Conservation (phyloP, 2,113 vertebrate species). For the Tachuris rubrigastra region DNA sequence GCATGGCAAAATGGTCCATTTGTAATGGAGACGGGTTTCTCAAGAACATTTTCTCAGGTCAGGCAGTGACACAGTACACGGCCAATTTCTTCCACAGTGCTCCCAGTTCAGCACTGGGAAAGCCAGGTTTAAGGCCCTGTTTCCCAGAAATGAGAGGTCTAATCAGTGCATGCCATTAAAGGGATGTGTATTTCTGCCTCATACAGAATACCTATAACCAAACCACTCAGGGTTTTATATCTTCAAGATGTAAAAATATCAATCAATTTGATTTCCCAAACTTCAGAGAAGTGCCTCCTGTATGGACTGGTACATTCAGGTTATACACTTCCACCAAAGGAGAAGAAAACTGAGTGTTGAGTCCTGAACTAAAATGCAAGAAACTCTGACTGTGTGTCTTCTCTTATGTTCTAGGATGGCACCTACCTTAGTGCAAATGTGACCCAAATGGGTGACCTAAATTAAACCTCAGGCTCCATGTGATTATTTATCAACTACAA, state of each 20-base stretch:
- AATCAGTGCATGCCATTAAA: neutral
- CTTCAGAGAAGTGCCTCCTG: neutral
- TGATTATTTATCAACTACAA: neutral
- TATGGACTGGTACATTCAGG: neutral
- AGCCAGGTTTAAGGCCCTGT: neutral
- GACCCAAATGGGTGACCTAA: neutral
- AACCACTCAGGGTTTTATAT: neutral
- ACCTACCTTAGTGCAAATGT: neutral
- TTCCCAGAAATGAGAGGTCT: neutral
- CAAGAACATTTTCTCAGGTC: neutral
- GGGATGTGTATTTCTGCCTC: neutral
- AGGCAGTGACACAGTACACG: neutral
- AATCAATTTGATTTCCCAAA: neutral
- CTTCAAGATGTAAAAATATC: neutral
- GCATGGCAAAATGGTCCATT: neutral
- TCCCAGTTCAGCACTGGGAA: neutral
- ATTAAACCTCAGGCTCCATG: neutral
- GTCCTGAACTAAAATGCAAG: neutral
- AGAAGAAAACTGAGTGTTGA: neutral
- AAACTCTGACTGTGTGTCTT: neutral
- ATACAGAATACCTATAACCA: neutral
- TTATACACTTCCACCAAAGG: neutral
- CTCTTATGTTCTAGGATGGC: neutral
- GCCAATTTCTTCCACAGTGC: neutral
- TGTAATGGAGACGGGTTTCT: neutral